Base-by-base conservation (phyloP, 2,888 invertebrate genomes). In the Harpalus rubripes region DNA sequence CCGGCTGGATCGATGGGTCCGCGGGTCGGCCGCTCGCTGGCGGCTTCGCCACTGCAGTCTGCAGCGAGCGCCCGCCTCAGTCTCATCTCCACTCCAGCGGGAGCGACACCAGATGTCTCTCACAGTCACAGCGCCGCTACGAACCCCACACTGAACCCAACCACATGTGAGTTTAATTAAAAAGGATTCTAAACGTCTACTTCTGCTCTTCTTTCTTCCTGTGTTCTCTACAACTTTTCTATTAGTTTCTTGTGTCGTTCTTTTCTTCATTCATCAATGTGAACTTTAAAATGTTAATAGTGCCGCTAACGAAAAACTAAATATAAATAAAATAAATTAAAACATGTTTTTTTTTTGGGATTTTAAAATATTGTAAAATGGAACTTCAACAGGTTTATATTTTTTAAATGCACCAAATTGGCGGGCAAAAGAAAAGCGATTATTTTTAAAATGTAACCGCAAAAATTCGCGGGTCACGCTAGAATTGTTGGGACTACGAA, bases 11-110 rank as follows among this genome's bases (percentile, higher is more conserved):
- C 83, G 84, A 79, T 83, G 83, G 79, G 82, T 86, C 86, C 86
- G 86, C 85, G 74, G 86, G 72, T 87, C 88, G 87, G 87, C 87
- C 87, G 88, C 89, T 88, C 89, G 89, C 90, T 52, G 88, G 88
- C 88, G 89, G 89, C 87, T 87, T 88, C 88, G 88, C 88, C 89
- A 88, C 87, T 87, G 88, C 89, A 90, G 90, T 89, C 88, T 88
- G 88, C 89, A 88, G 86, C 88, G 88, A 87, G 88, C 87, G 87
- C 87, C 87, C 83, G 79, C 56, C 78, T n/a, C 44, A 52, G 26
- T 44, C 68, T 78, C 84, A 78, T 32, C 32, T 32, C 32, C 78
- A 52, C 44, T 8, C 44, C 44, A 65, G 65, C n/a, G 32, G 32
- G 58, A 56, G 32, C 68, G 58, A 56, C 82, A 52, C 81, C 83